Base-by-base conservation (phyloP, 1,140 invertebrate genomes). In the Lordiphosa collinella region DNA sequence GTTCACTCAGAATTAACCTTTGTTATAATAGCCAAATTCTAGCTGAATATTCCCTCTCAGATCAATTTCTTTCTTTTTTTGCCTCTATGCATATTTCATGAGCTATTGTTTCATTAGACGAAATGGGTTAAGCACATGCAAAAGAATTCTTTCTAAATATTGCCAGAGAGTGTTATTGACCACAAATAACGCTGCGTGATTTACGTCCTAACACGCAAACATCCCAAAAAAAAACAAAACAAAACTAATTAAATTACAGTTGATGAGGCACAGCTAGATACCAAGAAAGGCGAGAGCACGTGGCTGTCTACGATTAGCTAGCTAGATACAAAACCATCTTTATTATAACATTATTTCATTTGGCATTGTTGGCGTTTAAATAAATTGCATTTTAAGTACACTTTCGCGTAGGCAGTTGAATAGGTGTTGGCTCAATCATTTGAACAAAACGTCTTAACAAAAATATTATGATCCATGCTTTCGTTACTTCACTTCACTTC, bases 331-430 rank as follows among this genome's bases (percentile, higher is more conserved):
- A 67, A 55, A 51, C 59, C 49, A 46, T 64, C 71, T 82, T 80
- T 80, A 80, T 84, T 80, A 76, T 76, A 71, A 84, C 71, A 80
- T 80, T 80, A 82, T 63, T 63, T 58, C 35, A 63, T 64, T 57
- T 58, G 61, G 35, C 35, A 64, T 82, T 80, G 76, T 80, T 60
- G 46, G 34, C 12, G 25, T 37, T 18, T 13, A 32, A 49, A 82
- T 82, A 76, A 72, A 80, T 80, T 82, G 78, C 78, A 76, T 72
- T 80, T 80, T 80, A 80, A 80, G 74, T 82, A 78, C 61, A 59
- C 37, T 38, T 14, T 16, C 37, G 61, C 54, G 67, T 67, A 57
- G 63, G 63, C 63, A 48, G 71, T 66, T 44, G 41, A 68, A 58
- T 52, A 41, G 56, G 53, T 34, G 37, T 48, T 64, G 72, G 48